phyloP scores from a whole-genome alignment of 2,797 vertebrate species.

The Coregonus ussuriensis region DNA sequence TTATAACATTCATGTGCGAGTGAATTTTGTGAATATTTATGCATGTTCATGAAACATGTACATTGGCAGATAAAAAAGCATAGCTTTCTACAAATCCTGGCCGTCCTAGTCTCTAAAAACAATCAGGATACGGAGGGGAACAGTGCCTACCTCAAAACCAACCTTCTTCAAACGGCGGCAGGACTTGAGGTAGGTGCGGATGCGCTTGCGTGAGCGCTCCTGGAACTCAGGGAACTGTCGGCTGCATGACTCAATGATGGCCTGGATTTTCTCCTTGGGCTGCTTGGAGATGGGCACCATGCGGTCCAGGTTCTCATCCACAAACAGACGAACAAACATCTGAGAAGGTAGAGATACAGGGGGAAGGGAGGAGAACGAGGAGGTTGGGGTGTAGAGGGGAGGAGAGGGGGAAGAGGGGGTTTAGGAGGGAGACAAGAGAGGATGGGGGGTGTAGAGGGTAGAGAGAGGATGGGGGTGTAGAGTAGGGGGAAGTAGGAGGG shows the following conservation, averaged over 20 bases:
- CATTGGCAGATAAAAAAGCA: neutral
- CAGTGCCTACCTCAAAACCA: slow-evolving; percentile 87
- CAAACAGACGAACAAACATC: slow-evolving; percentile 95
- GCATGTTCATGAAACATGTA: neutral
- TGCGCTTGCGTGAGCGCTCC: slow-evolving; percentile 95
- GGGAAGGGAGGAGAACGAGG: slow-evolving; percentile 19
- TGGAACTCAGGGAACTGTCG: slow-evolving; percentile 98
- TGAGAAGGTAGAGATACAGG: slow-evolving; percentile 46
- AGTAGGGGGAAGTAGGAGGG: neutral
- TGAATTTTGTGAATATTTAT: neutral
- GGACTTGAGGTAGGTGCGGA: slow-evolving; percentile 99
- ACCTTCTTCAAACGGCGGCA: slow-evolving; percentile 98
- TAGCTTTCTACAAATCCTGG: neutral
- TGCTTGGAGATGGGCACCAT: slow-evolving; percentile 99
- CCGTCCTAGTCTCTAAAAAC: neutral
- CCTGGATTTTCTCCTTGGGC: slow-evolving; percentile 99
- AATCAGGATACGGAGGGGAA: neutral
- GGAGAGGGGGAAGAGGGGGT: slow-evolving; percentile 5
- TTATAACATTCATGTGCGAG: neutral
- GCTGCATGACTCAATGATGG: slow-evolving; percentile 97
- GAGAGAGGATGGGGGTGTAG: neutral
- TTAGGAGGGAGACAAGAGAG: neutral
- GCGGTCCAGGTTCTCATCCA: slow-evolving; percentile 97
- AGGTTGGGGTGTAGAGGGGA: neutral
- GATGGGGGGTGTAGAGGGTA: neutral